Conservation (phyloP, 1,140 invertebrate species). For the Leptinotarsa defecta region DNA sequence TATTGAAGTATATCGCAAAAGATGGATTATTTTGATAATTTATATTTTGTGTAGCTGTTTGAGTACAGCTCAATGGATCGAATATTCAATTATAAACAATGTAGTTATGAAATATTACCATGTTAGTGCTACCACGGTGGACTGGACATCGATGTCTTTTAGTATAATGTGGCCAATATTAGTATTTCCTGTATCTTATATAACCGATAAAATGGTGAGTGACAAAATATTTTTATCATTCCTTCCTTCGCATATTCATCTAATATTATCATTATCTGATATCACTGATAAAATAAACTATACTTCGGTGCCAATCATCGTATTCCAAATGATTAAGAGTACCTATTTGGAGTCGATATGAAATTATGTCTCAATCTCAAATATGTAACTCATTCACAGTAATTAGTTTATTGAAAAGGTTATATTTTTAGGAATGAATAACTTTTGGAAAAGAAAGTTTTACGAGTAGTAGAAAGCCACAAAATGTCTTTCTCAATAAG, state of each 20-base stretch:
- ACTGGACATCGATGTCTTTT: conserved; percentile 61
- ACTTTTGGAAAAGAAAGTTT: no score
- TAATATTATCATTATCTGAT: neutral
- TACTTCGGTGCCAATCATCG: neutral
- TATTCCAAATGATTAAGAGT: no score
- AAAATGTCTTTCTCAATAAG: no score
- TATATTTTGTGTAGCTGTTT: conserved; percentile 30
- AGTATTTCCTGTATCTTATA: conserved; percentile 44
- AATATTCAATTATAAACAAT: conserved; percentile 63
- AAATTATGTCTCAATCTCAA: no score
- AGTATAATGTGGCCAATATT: conserved; percentile 41
- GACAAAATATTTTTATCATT: conserved; percentile 11
- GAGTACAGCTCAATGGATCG: conserved; percentile 59
- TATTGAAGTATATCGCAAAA: conserved; percentile 21
- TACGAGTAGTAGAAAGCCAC: no score
- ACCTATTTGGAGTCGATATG: no score
- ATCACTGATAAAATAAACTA: neutral
- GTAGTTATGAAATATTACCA: conserved; percentile 62
- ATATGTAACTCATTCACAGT: no score
- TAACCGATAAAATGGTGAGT: conserved; percentile 45
- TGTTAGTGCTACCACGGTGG: conserved; percentile 62
- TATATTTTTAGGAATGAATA: no score
- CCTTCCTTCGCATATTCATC: conserved; percentile 26
- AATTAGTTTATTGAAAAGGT: no score
- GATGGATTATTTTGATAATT: conserved; percentile 31